A percentile compares a stretch with the other conserved stretches of the same genome.
These are phyloP conservation scores for Sycophaga agraensis DNA, from an alignment of 1,140 invertebrate genomes.

Conservation along the genomic window DNA sequence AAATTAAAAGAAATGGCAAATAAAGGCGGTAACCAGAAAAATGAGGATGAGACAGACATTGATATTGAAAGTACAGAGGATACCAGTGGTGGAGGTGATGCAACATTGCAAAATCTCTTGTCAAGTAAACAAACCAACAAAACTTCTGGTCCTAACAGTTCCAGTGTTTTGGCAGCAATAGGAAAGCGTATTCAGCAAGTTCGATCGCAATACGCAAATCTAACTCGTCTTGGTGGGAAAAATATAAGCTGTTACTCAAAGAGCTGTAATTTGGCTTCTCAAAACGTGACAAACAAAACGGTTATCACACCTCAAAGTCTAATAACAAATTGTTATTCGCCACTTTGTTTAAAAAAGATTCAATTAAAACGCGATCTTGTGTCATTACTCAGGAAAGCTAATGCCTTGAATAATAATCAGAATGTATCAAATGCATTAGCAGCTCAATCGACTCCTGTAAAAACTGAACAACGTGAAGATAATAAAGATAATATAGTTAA, in stretches of 20 bases:
- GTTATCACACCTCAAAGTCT: constrained; percentile 58
- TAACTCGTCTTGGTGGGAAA: constrained; percentile 64
- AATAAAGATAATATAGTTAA: constrained; percentile 60
- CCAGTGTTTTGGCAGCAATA: constrained; percentile 59
- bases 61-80: constrained; percentile 47
- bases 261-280: constrained; percentile 65
- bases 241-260: constrained; percentile 70
- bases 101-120: constrained; percentile 51
- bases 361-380: constrained; percentile 70
- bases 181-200: constrained; percentile 68
- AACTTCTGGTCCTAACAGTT: constrained; percentile 35
- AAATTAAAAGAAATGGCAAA: constrained; percentile 40
- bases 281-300: constrained; percentile 35
- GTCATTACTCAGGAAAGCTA: constrained; percentile 65
- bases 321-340: constrained; percentile 73
- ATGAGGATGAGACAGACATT: constrained; percentile 61
- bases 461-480: constrained; percentile 35
- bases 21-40: constrained; percentile 36
- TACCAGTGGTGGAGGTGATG: constrained; percentile 46
- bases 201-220: constrained; percentile 65
- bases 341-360: constrained; percentile 70
- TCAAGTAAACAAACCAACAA: constrained; percentile 46
- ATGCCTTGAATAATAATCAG: constrained; percentile 47
- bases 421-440: background rate
- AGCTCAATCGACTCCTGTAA: constrained; percentile 21